A percentile compares a stretch with the other conserved stretches of the same genome.
Evolutionary conservation across 2,797 vertebrate species (phyloP).

Genomic region (Acipenser ruthenus): DNA sequence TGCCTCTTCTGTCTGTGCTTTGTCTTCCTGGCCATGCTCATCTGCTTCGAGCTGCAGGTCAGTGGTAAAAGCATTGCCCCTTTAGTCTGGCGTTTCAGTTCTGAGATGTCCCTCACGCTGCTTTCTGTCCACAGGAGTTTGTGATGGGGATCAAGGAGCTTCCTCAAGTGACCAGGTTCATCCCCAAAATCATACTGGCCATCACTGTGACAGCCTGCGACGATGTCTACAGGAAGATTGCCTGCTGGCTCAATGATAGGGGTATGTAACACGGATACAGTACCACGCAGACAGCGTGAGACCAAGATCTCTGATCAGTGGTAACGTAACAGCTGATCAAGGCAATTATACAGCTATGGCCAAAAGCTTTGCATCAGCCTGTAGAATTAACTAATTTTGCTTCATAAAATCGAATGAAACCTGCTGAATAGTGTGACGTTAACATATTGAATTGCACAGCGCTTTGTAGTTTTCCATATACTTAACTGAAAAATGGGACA

Average conservation of each 20-base stretch:
- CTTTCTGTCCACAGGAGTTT: slow-evolving; percentile 70
- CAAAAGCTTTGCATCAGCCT: background rate
- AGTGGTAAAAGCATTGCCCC: slow-evolving; percentile 24
- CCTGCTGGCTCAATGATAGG: slow-evolving; percentile 94
- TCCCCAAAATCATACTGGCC: slow-evolving; percentile 88
- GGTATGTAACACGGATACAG: slow-evolving; percentile 51
- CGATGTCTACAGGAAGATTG: slow-evolving; percentile 92
- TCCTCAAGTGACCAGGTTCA: slow-evolving; percentile 78
- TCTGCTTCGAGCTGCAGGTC: slow-evolving; percentile 95
- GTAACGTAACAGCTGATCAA: background rate
- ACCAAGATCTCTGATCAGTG: background rate
- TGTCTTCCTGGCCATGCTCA: slow-evolving; percentile 91
- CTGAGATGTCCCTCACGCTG: background rate
- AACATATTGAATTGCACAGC: no score
- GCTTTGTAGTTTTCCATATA: no score
- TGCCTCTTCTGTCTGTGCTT: slow-evolving; percentile 82
- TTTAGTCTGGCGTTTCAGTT: slow-evolving; percentile 20
- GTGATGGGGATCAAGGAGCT: slow-evolving; percentile 87
- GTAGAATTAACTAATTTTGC: no score
- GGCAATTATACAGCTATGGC: background rate
- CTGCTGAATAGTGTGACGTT: no score
- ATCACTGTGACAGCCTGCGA: slow-evolving; percentile 87
- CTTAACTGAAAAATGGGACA: no score
- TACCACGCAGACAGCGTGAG: background rate
- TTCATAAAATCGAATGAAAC: no score